phyloP scores from a whole-genome alignment of 2,888 invertebrate species.

The Macroteleia sp. region DNA sequence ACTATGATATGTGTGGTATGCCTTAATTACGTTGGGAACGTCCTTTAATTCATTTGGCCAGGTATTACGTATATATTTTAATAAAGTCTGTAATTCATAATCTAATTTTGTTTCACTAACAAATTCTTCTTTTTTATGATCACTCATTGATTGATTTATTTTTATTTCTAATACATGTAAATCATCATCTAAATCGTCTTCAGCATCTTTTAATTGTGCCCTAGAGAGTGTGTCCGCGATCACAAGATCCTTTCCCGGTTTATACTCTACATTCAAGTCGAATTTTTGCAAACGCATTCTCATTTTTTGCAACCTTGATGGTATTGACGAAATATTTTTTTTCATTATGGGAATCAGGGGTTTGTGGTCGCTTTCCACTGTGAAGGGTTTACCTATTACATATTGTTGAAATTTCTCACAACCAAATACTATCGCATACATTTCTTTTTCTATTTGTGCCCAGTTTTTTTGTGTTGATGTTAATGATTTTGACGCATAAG shows the following conservation, averaged over 20 bases:
- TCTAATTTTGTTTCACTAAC: slow-evolving; percentile 55
- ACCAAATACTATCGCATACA: slow-evolving; percentile 63
- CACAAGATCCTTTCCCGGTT: slow-evolving; percentile 59
- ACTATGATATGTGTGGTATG: slow-evolving; percentile 4
- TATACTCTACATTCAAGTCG: slow-evolving; percentile 49
- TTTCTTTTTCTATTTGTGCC: too few relatives aligned
- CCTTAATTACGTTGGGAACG: slow-evolving; percentile 46
- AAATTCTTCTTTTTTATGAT: slow-evolving; percentile 31
- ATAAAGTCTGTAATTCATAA: slow-evolving; percentile 39
- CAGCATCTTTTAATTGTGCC: too few relatives aligned
- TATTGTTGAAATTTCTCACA: slow-evolving; percentile 63
- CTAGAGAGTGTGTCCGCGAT: slow-evolving; percentile 48
- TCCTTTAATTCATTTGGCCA: slow-evolving; percentile 57
- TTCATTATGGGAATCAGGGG: slow-evolving; percentile 54
- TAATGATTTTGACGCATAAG: slow-evolving; percentile 59
- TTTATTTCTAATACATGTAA: slow-evolving; percentile 39
- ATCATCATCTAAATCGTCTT: slow-evolving; percentile 33
- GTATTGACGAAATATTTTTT: slow-evolving; percentile 19
- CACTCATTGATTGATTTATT: slow-evolving; percentile 37
- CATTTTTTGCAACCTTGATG: slow-evolving; percentile 58
- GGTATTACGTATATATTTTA: slow-evolving; percentile 23
- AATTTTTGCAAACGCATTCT: slow-evolving; percentile 56
- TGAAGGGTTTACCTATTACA: slow-evolving; percentile 57
- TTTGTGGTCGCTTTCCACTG: slow-evolving; percentile 70
- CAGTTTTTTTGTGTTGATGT: slow-evolving; percentile 42